Conservation (phyloP, 2,113 vertebrate genomes). For the Osmerus eperlanus region DNA sequence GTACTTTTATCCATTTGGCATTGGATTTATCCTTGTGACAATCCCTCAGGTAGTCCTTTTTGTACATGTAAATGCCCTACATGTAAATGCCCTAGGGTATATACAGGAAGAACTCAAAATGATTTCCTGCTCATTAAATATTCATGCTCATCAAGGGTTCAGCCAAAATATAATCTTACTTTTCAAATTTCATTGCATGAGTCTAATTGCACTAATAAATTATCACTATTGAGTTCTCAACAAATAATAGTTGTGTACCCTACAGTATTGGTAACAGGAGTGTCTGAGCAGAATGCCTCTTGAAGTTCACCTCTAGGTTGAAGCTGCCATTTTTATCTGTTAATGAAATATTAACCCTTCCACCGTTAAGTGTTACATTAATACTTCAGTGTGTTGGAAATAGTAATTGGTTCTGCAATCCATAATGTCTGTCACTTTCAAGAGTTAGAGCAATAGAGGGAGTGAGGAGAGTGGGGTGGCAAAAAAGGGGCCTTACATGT, state of each 20-base stretch:
- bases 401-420: conserved; percentile 66
- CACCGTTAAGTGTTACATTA: conserved; percentile 70
- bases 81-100: too few species aligned
- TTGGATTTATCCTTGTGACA: neutral
- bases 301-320: conserved; percentile 50
- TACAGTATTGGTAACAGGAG: neutral
- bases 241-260: too few species aligned
- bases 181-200: too few species aligned
- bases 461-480: neutral
- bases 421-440: conserved; percentile 57
- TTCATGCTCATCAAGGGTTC: neutral
- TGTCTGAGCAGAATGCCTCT: conserved; percentile 32
- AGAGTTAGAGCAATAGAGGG: conserved; percentile 34
- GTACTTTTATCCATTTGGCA: conserved; percentile 28
- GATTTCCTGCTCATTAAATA: neutral
- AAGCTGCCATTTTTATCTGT: conserved; percentile 52
- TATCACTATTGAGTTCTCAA: too few species aligned
- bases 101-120: conserved; percentile 16
- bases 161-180: too few species aligned
- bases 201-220: too few species aligned
- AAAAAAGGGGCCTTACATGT: neutral
- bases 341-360: conserved; percentile 71
- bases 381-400: conserved; percentile 65
- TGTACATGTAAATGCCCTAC: too few species aligned
- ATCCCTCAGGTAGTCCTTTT: neutral